Evolutionary conservation across 37 sponge, comb jelly and placozoan species (phyloP), one percentile per base, ranked within the genome.

Genomic region (Dysidea cf. avara): DNA sequence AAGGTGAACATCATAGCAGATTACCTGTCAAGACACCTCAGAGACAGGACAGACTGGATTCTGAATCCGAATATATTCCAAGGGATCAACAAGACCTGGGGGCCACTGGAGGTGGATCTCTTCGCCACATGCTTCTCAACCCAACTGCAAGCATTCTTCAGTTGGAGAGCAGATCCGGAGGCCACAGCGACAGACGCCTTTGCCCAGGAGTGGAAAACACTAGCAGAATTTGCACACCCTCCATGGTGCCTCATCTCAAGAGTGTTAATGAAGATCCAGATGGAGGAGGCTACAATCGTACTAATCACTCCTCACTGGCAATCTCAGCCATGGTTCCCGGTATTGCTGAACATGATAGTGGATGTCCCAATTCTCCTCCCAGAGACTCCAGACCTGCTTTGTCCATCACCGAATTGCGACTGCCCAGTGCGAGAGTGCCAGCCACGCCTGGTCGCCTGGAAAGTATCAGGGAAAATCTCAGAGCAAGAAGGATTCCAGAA

Each of bases 21-120:
- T 63, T 30, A 5, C 13, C 34, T 30, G 53, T 75, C 75, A 18
- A 11, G 75, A 25, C 17, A 29, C 2, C 20, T 31, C 28, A 39
- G 4, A 36, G 75, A 75, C 53, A 22, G 32, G 20, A 26, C 51
- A 49, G 64, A 75, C 52, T 75, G 75, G 75, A 75, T 7, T 20
- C 53, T 75, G 29, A 7, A 46, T 3, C 18, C 32, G 2, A 1
- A 22, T 1, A 28, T 61, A 5, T 75, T 62, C 34, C 51, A 11
- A 2, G 21, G 1, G n/a, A 13, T 75, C 1, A 14, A 72, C 25
- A 7, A 56, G 13, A 14, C 13, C 12, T 26, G 16, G 2, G 74
- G 74, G 2, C 60, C 60, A 2, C 13, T 64, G 7, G 3, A 6
- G 2, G 22, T 20, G 34, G 64, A 75, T 53, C 52, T 77, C 2